Evolutionary conservation across 2,888 invertebrate genomes (phyloP), one percentile per base, ranked within the genome.

Genomic region (Caradrina kadenii): DNA sequence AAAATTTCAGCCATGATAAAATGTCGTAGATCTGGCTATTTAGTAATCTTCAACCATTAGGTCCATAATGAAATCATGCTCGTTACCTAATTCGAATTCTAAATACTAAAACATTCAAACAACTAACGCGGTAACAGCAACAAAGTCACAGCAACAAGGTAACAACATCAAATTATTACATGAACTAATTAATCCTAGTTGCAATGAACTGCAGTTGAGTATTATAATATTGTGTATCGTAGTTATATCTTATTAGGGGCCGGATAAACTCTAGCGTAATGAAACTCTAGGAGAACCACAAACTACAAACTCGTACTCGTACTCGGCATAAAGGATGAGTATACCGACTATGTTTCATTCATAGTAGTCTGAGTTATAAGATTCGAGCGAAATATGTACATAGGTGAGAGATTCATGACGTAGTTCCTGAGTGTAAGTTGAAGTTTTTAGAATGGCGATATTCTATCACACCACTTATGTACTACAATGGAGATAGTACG

Each of bases 261-360:
- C 5, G 69, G 70, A 82, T 82, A 79, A 79, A 77, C 82, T 79
- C 55, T 50, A 49, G 50, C 56, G 80, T 82, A 84, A 84, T 84
- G 84, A 82, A 84, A 84, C 79, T 77, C 64, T 58, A 66, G 69
- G 76, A 71, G 74, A 81, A 78, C 84, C 82, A 77, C 81, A 65
- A 82, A 82, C 83, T 84, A 82, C 76, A 62, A 81, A 84, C 72
- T 84, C 59, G 72, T 84, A 84, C 83, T 82, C 84, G 84, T 84
- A 84, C 83, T 82, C 84, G 84, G 81, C 74, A 81, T 79, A 84
- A 81, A 81, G 76, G 81, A 84, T 84, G 79, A 83, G 73, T 76
- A 72, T 69, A 66, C 73, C 7, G 63, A 72, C 83, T 75, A 81
- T 84, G 79, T 84, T 83, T 82, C 79, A 76, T 81, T 70, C 70